Evolutionary conservation across 2,113 vertebrate species (phyloP).

Genomic region (Rhea americana): DNA sequence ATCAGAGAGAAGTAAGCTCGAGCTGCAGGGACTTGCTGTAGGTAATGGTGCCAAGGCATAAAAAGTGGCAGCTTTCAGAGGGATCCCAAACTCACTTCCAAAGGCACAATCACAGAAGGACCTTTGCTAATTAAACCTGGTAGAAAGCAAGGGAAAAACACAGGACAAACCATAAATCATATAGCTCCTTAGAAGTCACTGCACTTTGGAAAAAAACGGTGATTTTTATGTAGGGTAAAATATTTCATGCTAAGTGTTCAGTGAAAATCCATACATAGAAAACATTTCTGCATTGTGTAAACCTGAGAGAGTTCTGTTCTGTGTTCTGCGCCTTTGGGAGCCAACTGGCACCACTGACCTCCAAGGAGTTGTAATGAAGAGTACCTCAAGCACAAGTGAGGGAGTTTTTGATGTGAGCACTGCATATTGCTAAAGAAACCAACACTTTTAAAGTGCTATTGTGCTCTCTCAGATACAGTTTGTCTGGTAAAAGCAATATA

Average conservation of each 20-base stretch:
- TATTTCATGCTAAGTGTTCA: conserved; percentile 40
- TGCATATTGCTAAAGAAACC: background rate
- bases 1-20: conserved; percentile 61
- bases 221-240: conserved; percentile 40
- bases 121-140: conserved; percentile 59
- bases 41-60: conserved; percentile 58
- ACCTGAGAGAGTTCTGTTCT: conserved; percentile 19
- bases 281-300: conserved; percentile 36
- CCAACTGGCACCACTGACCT: background rate
- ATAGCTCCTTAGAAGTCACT: conserved; percentile 23
- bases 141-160: conserved; percentile 33
- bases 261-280: conserved; percentile 33
- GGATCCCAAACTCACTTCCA: conserved; percentile 43
- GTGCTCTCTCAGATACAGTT: background rate
- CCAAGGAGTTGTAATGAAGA: conserved; percentile 46
- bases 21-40: conserved; percentile 67
- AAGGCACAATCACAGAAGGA: conserved; percentile 29
- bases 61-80: conserved; percentile 61
- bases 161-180: conserved; percentile 60
- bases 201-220: rapidly evolving
- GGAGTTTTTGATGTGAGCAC: conserved; percentile 35
- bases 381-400: background rate
- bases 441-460: background rate
- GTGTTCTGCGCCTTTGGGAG: conserved; percentile 46
- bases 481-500: background rate